phyloP scores from a whole-genome alignment of 2,797 vertebrate species.

The Amazona finschi region DNA sequence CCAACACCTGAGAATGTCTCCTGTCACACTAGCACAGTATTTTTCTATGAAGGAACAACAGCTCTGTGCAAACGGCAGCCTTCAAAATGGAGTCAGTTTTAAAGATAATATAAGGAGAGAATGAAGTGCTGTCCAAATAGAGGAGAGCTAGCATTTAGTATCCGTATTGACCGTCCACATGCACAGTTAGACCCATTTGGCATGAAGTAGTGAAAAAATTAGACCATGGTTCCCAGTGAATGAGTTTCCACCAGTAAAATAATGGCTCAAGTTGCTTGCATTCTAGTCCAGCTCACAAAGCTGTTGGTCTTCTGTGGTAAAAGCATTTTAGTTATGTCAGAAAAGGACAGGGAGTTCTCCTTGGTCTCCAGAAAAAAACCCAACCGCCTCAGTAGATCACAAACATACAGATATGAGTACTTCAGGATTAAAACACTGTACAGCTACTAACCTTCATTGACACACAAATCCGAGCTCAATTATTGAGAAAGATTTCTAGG shows the following conservation, averaged over 20 bases:
- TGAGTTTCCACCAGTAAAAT: neutral
- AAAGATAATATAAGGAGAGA: neutral
- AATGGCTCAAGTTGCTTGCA: neutral
- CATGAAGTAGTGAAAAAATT: neutral
- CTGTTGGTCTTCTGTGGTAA: neutral
- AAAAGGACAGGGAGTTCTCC: neutral
- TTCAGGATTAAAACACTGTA: neutral
- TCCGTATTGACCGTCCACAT: neutral
- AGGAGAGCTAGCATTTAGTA: neutral
- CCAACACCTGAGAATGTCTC: neutral
- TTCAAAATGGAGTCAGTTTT: neutral
- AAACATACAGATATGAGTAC: neutral
- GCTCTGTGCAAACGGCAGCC: neutral
- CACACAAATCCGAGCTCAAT: neutral
- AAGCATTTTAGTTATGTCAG: constrained; percentile 1
- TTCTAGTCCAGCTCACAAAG: neutral
- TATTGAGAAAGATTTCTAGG: neutral
- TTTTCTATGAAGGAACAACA: neutral
- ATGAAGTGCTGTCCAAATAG: neutral
- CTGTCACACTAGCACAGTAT: neutral
- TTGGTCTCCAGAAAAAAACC: neutral
- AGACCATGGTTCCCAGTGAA: neutral
- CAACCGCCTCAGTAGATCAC: neutral
- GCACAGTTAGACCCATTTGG: neutral
- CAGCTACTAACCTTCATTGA: neutral